Evolutionary conservation across 2,113 vertebrate genomes (phyloP).

Genomic region (Oreochromis spilurus): DNA sequence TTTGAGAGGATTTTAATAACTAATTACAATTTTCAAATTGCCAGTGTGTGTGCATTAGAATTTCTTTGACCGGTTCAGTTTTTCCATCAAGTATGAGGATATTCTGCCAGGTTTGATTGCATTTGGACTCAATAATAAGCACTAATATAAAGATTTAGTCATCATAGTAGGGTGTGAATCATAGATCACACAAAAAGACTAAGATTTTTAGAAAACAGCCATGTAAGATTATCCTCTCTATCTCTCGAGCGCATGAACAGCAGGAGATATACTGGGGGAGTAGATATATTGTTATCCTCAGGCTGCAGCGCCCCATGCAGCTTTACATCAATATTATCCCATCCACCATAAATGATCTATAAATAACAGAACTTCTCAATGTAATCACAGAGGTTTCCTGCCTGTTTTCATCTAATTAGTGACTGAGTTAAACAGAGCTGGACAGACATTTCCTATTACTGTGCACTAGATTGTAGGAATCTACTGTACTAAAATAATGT

Average conservation of each 20-base stretch:
- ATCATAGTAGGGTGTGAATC: not conserved
- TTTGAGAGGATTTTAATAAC: not conserved
- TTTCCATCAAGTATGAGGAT: not conserved
- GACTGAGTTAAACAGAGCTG: not conserved
- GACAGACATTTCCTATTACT: not conserved
- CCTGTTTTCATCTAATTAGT: slow-evolving; percentile 1
- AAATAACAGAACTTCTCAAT: slow-evolving; percentile 27
- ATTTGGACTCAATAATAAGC: not conserved
- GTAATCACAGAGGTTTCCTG: not conserved
- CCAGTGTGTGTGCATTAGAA: not conserved
- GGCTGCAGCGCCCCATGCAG: slow-evolving; percentile 4
- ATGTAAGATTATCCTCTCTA: not conserved
- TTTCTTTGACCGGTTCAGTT: not conserved
- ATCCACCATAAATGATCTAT: slow-evolving; percentile 51
- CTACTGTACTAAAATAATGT: not conserved
- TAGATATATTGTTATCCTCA: slow-evolving; percentile 25
- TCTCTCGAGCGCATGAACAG: slow-evolving; percentile 1
- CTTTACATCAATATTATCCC: slow-evolving; percentile 25
- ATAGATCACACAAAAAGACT: not conserved
- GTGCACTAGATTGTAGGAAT: not conserved
- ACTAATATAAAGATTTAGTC: not conserved
- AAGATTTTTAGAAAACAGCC: not conserved
- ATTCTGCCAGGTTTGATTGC: not conserved
- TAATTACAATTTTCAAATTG: not conserved
- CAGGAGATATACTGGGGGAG: not conserved